Evolutionary conservation across 2,797 vertebrate species (phyloP).

Genomic region (Sarcophilus harrisii): DNA sequence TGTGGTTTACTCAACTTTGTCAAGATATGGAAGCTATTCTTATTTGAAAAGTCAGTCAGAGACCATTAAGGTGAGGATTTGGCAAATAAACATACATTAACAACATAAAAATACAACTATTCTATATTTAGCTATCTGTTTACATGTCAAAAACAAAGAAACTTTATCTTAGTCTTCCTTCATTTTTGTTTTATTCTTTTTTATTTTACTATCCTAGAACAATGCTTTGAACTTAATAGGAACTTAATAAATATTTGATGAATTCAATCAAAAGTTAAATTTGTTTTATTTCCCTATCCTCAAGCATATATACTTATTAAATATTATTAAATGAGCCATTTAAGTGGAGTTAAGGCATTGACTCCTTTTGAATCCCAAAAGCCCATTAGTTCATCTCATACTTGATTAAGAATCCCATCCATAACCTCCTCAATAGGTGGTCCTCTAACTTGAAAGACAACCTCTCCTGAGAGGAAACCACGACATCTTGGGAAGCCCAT

Average conservation of each 20-base stretch:
- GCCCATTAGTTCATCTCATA: background rate
- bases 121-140: background rate
- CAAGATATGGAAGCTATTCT: constrained; percentile 57
- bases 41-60: constrained; percentile 74
- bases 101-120: constrained; percentile 47
- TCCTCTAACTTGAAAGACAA: background rate
- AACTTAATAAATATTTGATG: background rate
- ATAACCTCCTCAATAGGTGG: background rate
- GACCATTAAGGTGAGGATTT: constrained; percentile 74
- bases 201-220: background rate
- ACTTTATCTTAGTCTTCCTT: background rate
- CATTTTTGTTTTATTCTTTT: background rate
- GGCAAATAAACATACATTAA: constrained; percentile 82
- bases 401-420: background rate
- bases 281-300: background rate
- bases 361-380: background rate
- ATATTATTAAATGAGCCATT: background rate
- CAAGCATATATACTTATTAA: background rate
- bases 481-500: background rate
- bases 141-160: background rate
- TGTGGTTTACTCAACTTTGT: constrained; percentile 72
- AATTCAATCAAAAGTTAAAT: background rate
- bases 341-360: background rate
- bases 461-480: background rate
- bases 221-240: background rate